Evolutionary conservation across 2,797 vertebrate genomes (phyloP), one percentile per base, ranked within the genome.

Genomic region (Coregonus suidteri): DNA sequence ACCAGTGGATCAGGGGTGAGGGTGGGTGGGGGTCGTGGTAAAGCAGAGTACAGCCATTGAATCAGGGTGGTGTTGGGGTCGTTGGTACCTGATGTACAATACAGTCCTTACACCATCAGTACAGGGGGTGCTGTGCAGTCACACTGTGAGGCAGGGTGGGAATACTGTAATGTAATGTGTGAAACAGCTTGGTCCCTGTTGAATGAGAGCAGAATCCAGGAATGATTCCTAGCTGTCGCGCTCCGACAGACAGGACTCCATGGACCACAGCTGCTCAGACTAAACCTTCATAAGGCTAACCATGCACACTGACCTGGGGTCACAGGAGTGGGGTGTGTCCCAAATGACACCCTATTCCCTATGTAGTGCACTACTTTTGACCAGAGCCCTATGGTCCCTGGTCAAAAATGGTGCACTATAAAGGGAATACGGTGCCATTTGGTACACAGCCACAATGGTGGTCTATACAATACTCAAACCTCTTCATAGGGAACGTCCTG

Each of bases 191-290:
- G 35, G 79, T 85, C 75, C 74, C 85, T 13, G 15, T 4, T 83
- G 53, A 81, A 84, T 82, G 82, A 73, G 75, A 72, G 77, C 83
- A 0, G 54, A 79, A 77, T 86, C 78, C 70, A 76, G 83, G 79
- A 86, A 83, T 78, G 75, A 74, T 82, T n/a, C 34, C 79, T 73
- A 75, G 69, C 68, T 14, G n/a, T 56, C 16, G 15, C 64, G 4
- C 80, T 87, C 81, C 41, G 9, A 13, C 41, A 47, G 41, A 76
- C 71, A 68, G 80, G 80, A 87, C 76, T 84, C 76, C 64, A 56
- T 37, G 65, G 84, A 83, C 77, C 86, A 14, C 81, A 81, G 84
- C 87, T 89, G 87, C 77, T 82, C 84, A 75, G 80, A 71, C 71
- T 78, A 76, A 82, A 78, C 56, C 15, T 62, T 82, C 83, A 83